These are phyloP conservation scores for Trachelus troglodyta DNA, from an alignment of 2,888 invertebrate species.

Conservation along the genomic window DNA sequence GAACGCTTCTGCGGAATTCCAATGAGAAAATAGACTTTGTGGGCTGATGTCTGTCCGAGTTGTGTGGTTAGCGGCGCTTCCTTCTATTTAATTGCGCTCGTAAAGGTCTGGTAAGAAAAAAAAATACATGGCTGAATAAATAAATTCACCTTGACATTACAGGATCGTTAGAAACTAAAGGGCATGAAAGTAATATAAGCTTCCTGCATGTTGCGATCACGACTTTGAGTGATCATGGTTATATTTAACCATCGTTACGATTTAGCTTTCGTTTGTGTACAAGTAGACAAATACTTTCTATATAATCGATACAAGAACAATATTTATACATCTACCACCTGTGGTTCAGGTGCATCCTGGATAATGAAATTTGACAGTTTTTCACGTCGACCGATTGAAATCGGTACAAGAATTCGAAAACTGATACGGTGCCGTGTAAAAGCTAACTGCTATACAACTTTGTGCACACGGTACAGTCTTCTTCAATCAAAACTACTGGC, in stretches of 20 bases:
- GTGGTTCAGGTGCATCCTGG: not conserved
- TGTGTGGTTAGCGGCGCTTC: not conserved
- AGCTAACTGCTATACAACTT: not conserved
- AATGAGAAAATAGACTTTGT: not conserved
- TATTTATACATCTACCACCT: too few relatives aligned
- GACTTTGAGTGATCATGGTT: too few relatives aligned
- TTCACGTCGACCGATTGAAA: not conserved
- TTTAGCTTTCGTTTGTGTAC: too few relatives aligned
- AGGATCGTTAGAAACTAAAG: too few relatives aligned
- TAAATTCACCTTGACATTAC: not conserved
- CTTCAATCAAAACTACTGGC: not conserved
- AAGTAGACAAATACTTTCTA: too few relatives aligned
- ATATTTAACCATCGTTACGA: too few relatives aligned
- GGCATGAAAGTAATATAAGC: too few relatives aligned
- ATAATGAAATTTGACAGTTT: not conserved
- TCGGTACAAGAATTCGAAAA: not conserved
- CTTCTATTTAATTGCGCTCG: not conserved
- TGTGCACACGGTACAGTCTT: not conserved
- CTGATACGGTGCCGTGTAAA: not conserved
- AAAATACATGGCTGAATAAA: not conserved
- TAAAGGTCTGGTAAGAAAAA: not conserved
- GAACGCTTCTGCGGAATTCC: not conserved
- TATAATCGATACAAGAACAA: too few relatives aligned
- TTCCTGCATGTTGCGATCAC: too few relatives aligned
- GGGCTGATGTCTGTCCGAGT: not conserved